Conservation (phyloP, 2,797 vertebrate species). For the Poliocrania exsul region DNA sequence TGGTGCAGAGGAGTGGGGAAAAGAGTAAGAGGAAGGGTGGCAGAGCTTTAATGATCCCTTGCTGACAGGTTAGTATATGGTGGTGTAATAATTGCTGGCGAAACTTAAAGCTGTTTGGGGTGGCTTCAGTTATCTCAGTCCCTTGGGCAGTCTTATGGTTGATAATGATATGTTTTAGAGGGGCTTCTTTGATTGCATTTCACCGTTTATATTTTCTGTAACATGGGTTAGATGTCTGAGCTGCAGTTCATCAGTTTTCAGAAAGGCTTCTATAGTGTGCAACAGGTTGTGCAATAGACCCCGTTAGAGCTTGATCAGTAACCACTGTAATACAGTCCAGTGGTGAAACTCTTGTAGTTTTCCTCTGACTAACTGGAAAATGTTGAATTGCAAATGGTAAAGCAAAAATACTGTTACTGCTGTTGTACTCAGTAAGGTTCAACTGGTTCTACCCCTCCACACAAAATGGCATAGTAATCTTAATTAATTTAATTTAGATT, state of each 20-base stretch:
- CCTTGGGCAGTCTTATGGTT: background rate
- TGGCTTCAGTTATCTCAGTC: background rate
- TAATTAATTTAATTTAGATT: background rate
- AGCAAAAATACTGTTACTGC: background rate
- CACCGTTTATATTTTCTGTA: background rate
- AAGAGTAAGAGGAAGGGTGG: background rate
- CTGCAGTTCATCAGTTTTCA: background rate
- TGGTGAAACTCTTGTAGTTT: background rate
- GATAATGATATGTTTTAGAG: background rate
- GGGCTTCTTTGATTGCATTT: background rate
- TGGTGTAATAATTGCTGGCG: background rate
- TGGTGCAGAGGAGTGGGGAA: background rate
- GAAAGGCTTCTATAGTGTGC: background rate
- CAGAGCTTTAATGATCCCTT: background rate
- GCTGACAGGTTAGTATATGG: background rate
- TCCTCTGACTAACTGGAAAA: background rate
- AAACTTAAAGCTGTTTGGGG: background rate
- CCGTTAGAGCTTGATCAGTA: background rate
- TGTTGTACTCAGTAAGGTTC: background rate
- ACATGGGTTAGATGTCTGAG: rapidly evolving
- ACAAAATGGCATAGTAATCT: background rate
- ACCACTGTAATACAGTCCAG: background rate
- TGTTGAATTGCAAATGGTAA: background rate
- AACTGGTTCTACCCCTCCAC: background rate
- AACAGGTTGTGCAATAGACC: background rate